A percentile compares a stretch with the other conserved stretches of the same genome.
phyloP scores from a whole-genome alignment of 2,797 vertebrate genomes.

The Potorous gilbertii region DNA sequence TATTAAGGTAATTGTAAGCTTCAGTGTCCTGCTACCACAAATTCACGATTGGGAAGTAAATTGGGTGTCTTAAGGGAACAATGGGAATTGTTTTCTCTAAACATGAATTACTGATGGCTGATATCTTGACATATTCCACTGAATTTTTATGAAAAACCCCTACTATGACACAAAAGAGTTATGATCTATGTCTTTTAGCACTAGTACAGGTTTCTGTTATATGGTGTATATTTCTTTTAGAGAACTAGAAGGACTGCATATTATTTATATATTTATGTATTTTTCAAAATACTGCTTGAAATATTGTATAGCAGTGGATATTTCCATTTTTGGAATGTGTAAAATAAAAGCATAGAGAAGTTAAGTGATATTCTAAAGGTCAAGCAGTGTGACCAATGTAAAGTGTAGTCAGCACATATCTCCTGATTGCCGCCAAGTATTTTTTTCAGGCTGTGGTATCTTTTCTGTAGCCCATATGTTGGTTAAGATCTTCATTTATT shows the following conservation, averaged over 20 bases:
- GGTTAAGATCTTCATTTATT: neutral
- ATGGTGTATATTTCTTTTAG: neutral
- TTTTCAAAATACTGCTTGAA: neutral
- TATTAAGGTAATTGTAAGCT: neutral
- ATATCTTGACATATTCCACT: constrained; percentile 21
- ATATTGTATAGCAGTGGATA: neutral
- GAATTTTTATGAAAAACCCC: neutral
- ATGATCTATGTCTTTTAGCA: neutral
- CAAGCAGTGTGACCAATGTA: neutral
- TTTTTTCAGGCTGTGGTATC: neutral
- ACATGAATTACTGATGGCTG: constrained; percentile 29
- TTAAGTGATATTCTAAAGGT: neutral
- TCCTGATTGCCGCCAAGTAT: neutral
- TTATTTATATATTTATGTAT: neutral
- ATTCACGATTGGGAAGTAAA: neutral
- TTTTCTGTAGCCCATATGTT: neutral
- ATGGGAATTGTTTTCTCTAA: constrained; percentile 17
- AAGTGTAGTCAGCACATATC: neutral
- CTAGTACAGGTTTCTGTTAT: neutral
- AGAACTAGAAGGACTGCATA: neutral
- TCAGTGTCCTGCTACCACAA: neutral
- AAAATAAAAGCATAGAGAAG: neutral
- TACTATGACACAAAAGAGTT: neutral
- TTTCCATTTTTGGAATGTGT: neutral
- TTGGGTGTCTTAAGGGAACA: constrained; percentile 8